A percentile compares a stretch with the other conserved stretches of the same genome.
These are phyloP conservation scores for Eremobia ochroleuca DNA, from an alignment of 2,888 invertebrate genomes.

Conservation along the genomic window DNA sequence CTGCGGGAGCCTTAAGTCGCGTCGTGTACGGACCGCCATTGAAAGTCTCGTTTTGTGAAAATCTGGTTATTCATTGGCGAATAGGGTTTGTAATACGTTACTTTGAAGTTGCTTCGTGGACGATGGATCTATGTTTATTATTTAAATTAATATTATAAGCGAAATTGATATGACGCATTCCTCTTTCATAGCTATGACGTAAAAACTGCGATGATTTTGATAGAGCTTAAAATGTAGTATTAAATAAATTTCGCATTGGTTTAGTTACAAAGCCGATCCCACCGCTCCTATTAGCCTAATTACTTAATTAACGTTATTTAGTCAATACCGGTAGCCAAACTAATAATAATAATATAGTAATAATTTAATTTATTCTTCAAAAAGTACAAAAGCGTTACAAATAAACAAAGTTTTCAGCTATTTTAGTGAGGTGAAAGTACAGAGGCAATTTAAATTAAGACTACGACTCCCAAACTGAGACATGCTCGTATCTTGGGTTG, in stretches of 20 bases:
- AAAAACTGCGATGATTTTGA: background rate
- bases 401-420: no score
- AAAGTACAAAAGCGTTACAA: no score
- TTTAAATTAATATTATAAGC: background rate
- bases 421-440: no score
- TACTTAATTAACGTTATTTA: background rate
- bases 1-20: no score
- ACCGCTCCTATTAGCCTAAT: background rate
- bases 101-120: background rate
- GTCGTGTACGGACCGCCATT: background rate
- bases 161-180: background rate
- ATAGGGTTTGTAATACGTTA: background rate
- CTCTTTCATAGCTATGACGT: constrained; percentile 2
- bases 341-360: no score
- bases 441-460: no score
- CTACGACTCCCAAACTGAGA: no score
- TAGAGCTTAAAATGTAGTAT: background rate
- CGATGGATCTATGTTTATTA: background rate
- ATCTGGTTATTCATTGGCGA: background rate
- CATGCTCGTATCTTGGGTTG: no score
- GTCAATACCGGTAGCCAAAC: background rate
- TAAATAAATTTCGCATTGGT: background rate
- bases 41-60: background rate
- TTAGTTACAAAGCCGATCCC: background rate
- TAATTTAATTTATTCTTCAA: no score